Evolutionary conservation across 1,140 invertebrate genomes (phyloP).

Genomic region (Oryzaephilus surinamensis): DNA sequence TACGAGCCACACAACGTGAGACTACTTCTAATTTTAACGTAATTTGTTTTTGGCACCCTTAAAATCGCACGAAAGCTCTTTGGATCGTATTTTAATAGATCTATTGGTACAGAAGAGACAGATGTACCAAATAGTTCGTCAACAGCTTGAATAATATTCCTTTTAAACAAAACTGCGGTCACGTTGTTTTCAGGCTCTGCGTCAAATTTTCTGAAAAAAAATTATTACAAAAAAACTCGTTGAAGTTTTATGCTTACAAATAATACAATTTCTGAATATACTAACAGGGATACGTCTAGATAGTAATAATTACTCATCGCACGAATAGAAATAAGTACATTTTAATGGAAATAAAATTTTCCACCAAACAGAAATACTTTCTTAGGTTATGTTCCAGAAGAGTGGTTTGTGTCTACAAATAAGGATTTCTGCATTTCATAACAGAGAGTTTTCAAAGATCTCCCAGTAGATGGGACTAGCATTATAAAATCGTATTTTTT

Average conservation of each 20-base stretch:
- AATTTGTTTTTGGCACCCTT: conserved; percentile 43
- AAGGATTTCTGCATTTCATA: too few relatives aligned
- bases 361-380: too few relatives aligned
- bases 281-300: conserved; percentile 36
- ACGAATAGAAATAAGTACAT: too few relatives aligned
- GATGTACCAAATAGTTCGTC: conserved; percentile 47
- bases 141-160: conserved; percentile 44
- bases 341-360: too few relatives aligned
- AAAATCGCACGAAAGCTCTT: conserved; percentile 40
- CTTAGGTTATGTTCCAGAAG: too few relatives aligned
- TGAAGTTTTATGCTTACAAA: too few relatives aligned
- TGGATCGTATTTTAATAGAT: conserved; percentile 47
- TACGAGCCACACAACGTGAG: conserved; percentile 44
- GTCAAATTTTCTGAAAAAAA: conserved; percentile 41
- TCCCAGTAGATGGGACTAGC: too few relatives aligned
- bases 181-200: conserved; percentile 32
- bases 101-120: conserved; percentile 39
- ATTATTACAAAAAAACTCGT: too few relatives aligned
- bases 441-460: too few relatives aligned
- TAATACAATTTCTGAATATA: too few relatives aligned
- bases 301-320: conserved; percentile 26
- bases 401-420: too few relatives aligned
- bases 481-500: too few relatives aligned
- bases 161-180: conserved; percentile 42
- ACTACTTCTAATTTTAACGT: conserved; percentile 45